Conservation (phyloP, 2,797 vertebrate species). For the Gobio occitaniae region DNA sequence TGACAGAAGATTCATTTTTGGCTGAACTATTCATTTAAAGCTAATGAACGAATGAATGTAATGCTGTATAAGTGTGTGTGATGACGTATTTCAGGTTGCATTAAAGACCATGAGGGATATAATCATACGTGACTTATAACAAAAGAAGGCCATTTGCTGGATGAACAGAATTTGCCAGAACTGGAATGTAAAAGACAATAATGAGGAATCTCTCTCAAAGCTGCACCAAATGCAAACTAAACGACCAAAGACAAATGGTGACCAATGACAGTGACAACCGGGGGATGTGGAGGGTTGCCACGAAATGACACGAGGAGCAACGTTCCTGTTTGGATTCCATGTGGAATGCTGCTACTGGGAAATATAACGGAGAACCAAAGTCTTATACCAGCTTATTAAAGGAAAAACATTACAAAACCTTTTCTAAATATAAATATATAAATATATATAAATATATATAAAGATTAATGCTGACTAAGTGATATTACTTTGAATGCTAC, state of each 20-base stretch:
- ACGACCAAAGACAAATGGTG: conserved; percentile 79
- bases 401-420: conserved; percentile 78
- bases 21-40: conserved; percentile 25
- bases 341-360: conserved; percentile 84
- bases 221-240: conserved; percentile 68
- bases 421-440: conserved; percentile 77
- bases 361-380: conserved; percentile 81
- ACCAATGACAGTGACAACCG: conserved; percentile 59
- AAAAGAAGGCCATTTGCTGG: conserved; percentile 70
- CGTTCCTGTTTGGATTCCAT: conserved; percentile 75
- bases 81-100: conserved; percentile 62
- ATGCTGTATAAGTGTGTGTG: conserved; percentile 49
- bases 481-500: conserved; percentile 84
- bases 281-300: conserved; percentile 67
- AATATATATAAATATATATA: conserved; percentile 75
- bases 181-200: conserved; percentile 75
- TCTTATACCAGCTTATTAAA: conserved; percentile 78
- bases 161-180: conserved; percentile 76
- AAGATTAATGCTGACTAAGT: conserved; percentile 81
- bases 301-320: conserved; percentile 79
- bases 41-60: conserved; percentile 57
- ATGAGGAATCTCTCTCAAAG: conserved; percentile 49
- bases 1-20: background rate
- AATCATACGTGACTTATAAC: conserved; percentile 70
- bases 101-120: conserved; percentile 75